These are phyloP conservation scores for Tinea pellionella DNA, from an alignment of 2,888 invertebrate species.

Conservation along the genomic window DNA sequence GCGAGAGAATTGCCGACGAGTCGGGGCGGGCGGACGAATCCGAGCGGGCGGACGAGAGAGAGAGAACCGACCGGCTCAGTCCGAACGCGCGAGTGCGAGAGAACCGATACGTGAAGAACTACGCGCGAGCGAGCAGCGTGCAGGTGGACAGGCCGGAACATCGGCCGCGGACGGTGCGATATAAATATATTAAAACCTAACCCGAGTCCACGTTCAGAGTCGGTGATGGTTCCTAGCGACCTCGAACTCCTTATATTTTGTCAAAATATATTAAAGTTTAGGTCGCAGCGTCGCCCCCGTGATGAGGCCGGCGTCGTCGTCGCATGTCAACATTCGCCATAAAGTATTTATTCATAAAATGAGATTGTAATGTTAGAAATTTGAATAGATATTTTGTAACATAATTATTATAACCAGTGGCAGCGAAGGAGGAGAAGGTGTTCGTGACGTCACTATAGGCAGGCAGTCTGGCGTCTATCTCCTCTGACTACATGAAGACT, in stretches of 20 bases:
- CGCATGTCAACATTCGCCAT: not conserved
- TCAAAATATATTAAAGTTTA: not conserved
- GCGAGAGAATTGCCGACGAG: constrained; percentile 24
- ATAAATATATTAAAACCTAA: not conserved
- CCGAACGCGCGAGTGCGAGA: constrained; percentile 45
- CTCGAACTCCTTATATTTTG: not conserved
- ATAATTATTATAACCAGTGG: not conserved
- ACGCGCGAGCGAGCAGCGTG: constrained; percentile 42
- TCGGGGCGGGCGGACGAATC: constrained; percentile 24
- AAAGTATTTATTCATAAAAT: not conserved
- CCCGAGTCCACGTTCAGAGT: not conserved
- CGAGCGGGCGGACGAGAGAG: constrained; percentile 39
- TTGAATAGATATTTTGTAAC: constrained; percentile 2
- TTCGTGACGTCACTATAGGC: too few species aligned
- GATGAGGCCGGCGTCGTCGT: not conserved
- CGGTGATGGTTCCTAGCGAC: not conserved
- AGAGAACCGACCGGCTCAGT: constrained; percentile 40
- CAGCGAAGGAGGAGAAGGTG: too few species aligned
- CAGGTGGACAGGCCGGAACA: constrained; percentile 41
- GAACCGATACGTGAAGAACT: constrained; percentile 44
- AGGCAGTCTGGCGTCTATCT: too few species aligned
- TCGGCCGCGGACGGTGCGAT: not conserved
- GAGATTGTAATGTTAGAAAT: not conserved
- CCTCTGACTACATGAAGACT: too few species aligned
- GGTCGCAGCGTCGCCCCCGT: not conserved